Evolutionary conservation across 2,113 vertebrate genomes (phyloP).

Genomic region (Tragelaphus scriptus): DNA sequence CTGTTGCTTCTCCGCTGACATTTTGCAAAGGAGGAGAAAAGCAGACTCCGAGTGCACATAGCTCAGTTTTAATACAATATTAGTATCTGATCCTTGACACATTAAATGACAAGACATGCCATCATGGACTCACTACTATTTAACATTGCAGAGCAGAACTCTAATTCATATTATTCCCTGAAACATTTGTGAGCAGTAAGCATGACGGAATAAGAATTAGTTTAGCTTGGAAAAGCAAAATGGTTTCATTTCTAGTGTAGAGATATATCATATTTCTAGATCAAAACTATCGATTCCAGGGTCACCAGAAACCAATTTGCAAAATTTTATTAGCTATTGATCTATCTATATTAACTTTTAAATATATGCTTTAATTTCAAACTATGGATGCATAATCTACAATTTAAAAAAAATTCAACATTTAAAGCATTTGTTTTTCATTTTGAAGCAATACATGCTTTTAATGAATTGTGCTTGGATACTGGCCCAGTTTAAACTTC

Average conservation of each 20-base stretch:
- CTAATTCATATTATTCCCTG: conserved; percentile 4
- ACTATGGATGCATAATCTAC: not conserved
- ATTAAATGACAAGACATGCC: conserved; percentile 65
- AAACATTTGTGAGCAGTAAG: conserved; percentile 30
- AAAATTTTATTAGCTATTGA: not conserved
- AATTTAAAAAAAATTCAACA: not conserved
- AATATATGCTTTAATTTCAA: not conserved
- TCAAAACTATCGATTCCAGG: not conserved
- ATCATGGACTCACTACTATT: conserved; percentile 70
- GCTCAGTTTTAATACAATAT: conserved; percentile 60
- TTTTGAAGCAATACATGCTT: not conserved
- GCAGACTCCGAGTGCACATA: conserved; percentile 22
- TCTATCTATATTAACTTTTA: not conserved
- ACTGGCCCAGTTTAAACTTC: not conserved
- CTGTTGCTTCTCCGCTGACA: conserved; percentile 31
- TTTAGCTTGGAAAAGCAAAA: not conserved
- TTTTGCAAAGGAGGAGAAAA: conserved; percentile 48
- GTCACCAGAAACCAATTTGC: not conserved
- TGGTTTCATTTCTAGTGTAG: not conserved
- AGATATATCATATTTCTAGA: not conserved
- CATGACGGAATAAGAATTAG: conserved; percentile 67
- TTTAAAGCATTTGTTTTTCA: not conserved
- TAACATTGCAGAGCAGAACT: conserved; percentile 66
- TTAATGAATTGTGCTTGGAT: not conserved
- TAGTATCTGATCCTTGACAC: conserved; percentile 62